Base-by-base conservation (phyloP, 2,888 invertebrate species). In the Gasteruption jaculator region DNA sequence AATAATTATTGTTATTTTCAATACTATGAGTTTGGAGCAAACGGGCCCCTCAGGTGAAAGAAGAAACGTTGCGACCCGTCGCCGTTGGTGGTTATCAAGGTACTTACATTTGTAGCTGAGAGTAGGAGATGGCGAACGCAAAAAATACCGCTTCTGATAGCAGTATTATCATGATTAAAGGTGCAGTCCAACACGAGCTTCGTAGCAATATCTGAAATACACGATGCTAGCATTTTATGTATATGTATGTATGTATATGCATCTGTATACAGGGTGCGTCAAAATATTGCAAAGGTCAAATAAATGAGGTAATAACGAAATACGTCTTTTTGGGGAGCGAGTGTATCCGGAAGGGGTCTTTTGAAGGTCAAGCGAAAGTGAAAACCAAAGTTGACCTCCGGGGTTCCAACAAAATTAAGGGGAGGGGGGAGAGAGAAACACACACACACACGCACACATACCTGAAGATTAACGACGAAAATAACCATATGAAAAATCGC, bases 21-120 rank as follows among this genome's bases (percentile, higher is more conserved):
- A n/a, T n/a, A n/a, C n/a, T n/a, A n/a, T n/a, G n/a, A n/a, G n/a
- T n/a, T n/a, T n/a, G n/a, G n/a, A n/a, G n/a, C n/a, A n/a, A n/a
- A n/a, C n/a, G n/a, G n/a, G n/a, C n/a, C n/a, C n/a, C n/a, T n/a
- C n/a, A n/a, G n/a, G n/a, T n/a, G n/a, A n/a, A n/a, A n/a, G n/a
- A n/a, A n/a, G n/a, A n/a, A n/a, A n/a, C n/a, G n/a, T n/a, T n/a
- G n/a, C n/a, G n/a, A n/a, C n/a, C n/a, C n/a, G n/a, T n/a, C n/a
- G n/a, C n/a, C n/a, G n/a, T n/a, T n/a, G n/a, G n/a, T n/a, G 2
- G 19, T 29, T 25, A 41, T 27, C 35, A 22, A 34, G 38, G 43
- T 61, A 78, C 83, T 81, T 67, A 85, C 85, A 76, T 38, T 50
- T 76, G 58, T 15, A 82, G 48, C 1, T 75, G 53, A 1, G 82